Evolutionary conservation across 2,113 vertebrate genomes (phyloP).

Genomic region (Rhinichthys klamathensis): DNA sequence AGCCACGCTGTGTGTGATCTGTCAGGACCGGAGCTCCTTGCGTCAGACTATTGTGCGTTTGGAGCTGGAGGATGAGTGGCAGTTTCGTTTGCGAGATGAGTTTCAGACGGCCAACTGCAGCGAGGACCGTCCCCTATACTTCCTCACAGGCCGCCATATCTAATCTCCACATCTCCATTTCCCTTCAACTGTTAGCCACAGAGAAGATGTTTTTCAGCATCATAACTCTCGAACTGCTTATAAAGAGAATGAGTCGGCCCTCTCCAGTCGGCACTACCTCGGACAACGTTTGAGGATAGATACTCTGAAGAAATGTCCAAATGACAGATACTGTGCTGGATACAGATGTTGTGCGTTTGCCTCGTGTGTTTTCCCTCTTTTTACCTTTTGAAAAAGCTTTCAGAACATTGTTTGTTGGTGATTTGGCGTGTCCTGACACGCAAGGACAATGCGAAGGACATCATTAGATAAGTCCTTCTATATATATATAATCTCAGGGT

Average conservation of each 20-base stretch:
- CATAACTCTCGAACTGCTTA: not conserved
- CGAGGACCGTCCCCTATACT: slow-evolving; percentile 93
- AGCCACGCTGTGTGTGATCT: slow-evolving; percentile 97
- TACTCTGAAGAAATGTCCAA: not conserved
- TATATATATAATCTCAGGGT: slow-evolving; percentile 72
- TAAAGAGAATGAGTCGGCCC: not conserved
- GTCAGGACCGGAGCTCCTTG: slow-evolving; percentile 94
- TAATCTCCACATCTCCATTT: slow-evolving; percentile 63
- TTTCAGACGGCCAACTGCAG: slow-evolving; percentile 98
- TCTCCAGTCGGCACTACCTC: not conserved
- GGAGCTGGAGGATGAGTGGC: slow-evolving; percentile 98
- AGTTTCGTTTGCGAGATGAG: slow-evolving; percentile 95
- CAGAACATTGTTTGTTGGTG: not conserved
- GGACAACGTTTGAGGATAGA: not conserved
- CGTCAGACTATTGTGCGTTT: slow-evolving; percentile 94
- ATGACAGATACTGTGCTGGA: not conserved
- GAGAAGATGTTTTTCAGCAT: not conserved
- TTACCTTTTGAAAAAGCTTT: slow-evolving; percentile 4
- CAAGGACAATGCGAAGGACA: not conserved
- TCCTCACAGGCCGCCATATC: slow-evolving; percentile 93
- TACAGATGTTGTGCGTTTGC: not conserved
- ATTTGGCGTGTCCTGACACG: not conserved
- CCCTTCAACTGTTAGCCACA: not conserved
- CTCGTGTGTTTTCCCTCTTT: not conserved
- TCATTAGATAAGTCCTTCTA: not conserved